These are phyloP conservation scores for Lasioglossum marginatum DNA, from an alignment of 2,888 invertebrate genomes.

Conservation along the genomic window DNA sequence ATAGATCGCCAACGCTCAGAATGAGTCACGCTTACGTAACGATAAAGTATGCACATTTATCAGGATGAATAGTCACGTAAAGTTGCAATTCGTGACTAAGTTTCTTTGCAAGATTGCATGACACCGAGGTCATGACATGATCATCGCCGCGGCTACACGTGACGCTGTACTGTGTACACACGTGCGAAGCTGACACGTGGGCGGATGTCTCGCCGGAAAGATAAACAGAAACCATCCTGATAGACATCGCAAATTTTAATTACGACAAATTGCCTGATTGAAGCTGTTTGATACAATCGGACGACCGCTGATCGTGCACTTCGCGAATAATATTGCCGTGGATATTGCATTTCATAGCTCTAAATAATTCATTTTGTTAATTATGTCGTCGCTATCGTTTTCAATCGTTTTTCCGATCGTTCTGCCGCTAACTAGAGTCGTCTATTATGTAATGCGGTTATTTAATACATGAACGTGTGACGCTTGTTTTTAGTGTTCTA, in stretches of 20 bases:
- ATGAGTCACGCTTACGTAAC: constrained; percentile 5
- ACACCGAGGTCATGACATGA: not conserved
- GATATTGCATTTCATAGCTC: not conserved
- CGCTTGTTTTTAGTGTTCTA: not conserved
- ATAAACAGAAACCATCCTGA: not conserved
- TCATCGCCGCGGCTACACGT: not conserved
- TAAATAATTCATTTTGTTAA: not conserved
- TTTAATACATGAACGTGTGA: not conserved
- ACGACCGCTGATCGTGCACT: not conserved
- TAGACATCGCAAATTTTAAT: not conserved
- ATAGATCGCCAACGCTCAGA: not conserved
- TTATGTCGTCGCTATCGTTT: not conserved
- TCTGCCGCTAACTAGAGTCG: not conserved
- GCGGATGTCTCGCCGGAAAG: not conserved
- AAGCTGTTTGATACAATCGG: not conserved
- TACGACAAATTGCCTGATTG: not conserved
- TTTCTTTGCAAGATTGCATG: constrained; percentile 10
- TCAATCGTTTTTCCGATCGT: not conserved
- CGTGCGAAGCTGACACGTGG: not conserved
- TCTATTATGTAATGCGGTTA: not conserved
- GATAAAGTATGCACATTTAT: not conserved
- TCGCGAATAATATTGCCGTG: not conserved
- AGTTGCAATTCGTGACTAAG: constrained; percentile 2
- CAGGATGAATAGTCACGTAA: not conserved
- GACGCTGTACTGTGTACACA: not conserved